Evolutionary conservation across 2,888 invertebrate species (phyloP), one percentile per base, ranked within the genome.

Genomic region (Dryobota labecula): DNA sequence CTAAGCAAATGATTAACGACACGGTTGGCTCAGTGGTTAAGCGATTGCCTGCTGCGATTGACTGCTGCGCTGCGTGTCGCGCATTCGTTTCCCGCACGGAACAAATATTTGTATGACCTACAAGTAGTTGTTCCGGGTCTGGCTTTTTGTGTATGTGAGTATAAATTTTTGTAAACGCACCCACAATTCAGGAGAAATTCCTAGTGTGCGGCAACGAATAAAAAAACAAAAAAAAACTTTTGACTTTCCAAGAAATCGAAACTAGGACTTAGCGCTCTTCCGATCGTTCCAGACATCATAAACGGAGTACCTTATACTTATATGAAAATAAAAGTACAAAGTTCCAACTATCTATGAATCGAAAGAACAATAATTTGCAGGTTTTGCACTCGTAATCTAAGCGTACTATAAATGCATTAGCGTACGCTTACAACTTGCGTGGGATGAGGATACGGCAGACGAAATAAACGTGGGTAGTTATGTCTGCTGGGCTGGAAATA

Each of bases 391-490:
- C 20, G 36, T 54, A 36, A 69, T 69, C 45, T 41, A 24, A 70
- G 38, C 47, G 38, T 72, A 62, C 54, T 54, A 72, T 54, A 41
- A 45, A n/a, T 56, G 54, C 62, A 62, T 61, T 54, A 20, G 20
- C 33, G 41, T 51, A 76, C 33, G 43, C 6, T 51, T 30, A 43
- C 51, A 51, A 73, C n/a, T 71, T 56, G 49, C 36, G 68, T 74
- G 45, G 61, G 74, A 38, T 20, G 47, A 36, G 45, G 13, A 13
- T 36, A 45, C 18, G 62, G 41, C 49, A 57, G 74, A 30, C 56
- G 27, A 41, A 56, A 30, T 49, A 11, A 1, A 33, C 36, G 56
- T 64, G 27, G 47, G 27, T 13, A 27, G 30, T 18, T 7, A 33
- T 24, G 38, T 56, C 47, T 27, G 13, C 15, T 33, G 33, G 13